These are phyloP conservation scores for Scolanthus callimorphus DNA, from an alignment of 92 coral and sea anemone genomes.

Conservation along the genomic window DNA sequence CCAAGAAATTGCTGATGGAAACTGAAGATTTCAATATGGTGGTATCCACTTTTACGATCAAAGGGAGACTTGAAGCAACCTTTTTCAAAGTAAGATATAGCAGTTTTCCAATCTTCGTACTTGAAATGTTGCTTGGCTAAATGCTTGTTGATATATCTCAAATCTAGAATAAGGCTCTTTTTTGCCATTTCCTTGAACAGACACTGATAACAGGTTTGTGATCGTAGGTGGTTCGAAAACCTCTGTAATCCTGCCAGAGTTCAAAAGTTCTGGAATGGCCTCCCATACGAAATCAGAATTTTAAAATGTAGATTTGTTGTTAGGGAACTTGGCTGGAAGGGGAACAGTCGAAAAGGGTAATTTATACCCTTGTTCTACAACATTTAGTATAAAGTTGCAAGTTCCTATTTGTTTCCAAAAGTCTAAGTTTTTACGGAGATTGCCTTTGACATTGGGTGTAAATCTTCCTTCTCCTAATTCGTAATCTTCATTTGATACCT, in stretches of 20 bases:
- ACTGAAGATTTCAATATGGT: conserved; percentile 46
- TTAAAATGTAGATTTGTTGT: no score
- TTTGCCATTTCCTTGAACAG: conserved; percentile 55
- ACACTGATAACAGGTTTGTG: conserved; percentile 54
- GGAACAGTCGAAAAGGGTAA: conserved; percentile 42
- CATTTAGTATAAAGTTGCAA: conserved; percentile 34
- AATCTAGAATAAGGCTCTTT: conserved; percentile 61
- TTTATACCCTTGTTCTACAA: conserved; percentile 39
- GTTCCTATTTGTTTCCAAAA: conserved; percentile 41
- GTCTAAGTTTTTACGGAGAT: conserved; percentile 11
- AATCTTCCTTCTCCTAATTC: not conserved
- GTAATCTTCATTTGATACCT: not conserved
- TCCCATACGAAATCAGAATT: no score
- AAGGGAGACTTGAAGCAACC: conserved; percentile 29
- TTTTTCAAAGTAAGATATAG: conserved; percentile 35
- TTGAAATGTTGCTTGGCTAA: conserved; percentile 41
- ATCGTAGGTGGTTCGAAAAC: conserved; percentile 16
- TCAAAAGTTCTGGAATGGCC: conserved; percentile 24
- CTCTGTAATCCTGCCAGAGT: conserved; percentile 18
- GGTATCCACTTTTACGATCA: conserved; percentile 59
- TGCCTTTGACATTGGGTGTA: conserved; percentile 10
- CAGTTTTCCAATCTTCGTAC: conserved; percentile 68
- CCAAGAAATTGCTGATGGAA: conserved; percentile 29
- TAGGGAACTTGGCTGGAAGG: conserved; percentile 9
- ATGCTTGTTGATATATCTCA: conserved; percentile 41